A percentile compares a stretch with the other conserved stretches of the same genome.
phyloP scores from a whole-genome alignment of 1,140 invertebrate species.

The Saccostrea echinata region DNA sequence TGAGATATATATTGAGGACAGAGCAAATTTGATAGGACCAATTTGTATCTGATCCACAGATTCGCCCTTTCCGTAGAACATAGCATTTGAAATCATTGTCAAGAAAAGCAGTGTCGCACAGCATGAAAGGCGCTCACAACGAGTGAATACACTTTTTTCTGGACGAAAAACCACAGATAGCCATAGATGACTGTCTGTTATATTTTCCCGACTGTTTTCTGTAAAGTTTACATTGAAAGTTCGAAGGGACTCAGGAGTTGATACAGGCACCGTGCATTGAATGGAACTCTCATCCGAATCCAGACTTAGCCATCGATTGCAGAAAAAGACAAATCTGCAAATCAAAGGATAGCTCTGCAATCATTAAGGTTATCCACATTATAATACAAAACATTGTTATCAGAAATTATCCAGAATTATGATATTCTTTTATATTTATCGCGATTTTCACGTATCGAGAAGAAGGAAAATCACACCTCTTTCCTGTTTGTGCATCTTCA shows the following conservation, averaged over 20 bases:
- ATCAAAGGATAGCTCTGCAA: not conserved
- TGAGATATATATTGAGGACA: constrained; percentile 60
- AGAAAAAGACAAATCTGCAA: constrained; percentile 63
- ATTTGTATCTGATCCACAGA: constrained; percentile 45
- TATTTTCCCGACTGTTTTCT: constrained; percentile 75
- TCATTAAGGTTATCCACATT: too few relatives aligned
- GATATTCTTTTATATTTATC: too few relatives aligned
- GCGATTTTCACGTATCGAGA: too few relatives aligned
- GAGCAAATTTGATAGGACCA: constrained; percentile 58
- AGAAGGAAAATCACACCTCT: constrained; percentile 55
- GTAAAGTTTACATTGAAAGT: constrained; percentile 78
- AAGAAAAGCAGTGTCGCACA: constrained; percentile 80
- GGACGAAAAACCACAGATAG: constrained; percentile 80
- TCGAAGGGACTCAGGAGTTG: constrained; percentile 68
- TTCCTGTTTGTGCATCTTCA: constrained; percentile 78
- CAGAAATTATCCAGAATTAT: too few relatives aligned
- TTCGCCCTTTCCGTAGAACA: constrained; percentile 79
- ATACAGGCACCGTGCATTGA: constrained; percentile 79
- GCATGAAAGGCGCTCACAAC: constrained; percentile 79
- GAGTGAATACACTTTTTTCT: constrained; percentile 79
- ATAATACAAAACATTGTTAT: too few relatives aligned
- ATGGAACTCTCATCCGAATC: constrained; percentile 79
- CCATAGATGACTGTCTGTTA: constrained; percentile 81
- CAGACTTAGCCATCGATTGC: constrained; percentile 80
- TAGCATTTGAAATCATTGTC: constrained; percentile 81